phyloP scores from a whole-genome alignment of 1,140 invertebrate genomes.

The Eufriesea mexicana region DNA sequence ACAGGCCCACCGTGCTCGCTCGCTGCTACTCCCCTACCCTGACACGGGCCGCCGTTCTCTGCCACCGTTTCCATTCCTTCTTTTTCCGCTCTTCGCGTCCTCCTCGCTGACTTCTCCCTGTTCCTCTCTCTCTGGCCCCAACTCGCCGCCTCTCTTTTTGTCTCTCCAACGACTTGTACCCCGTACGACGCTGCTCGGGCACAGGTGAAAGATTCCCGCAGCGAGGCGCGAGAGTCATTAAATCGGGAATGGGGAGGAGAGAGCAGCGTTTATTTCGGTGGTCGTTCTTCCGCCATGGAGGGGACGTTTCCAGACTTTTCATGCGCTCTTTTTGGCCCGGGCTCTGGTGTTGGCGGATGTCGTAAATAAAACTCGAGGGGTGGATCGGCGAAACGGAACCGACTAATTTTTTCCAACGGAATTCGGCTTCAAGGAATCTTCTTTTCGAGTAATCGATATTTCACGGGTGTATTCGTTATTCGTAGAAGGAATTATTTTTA shows the following conservation, averaged over 20 bases:
- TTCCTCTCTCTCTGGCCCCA: background rate
- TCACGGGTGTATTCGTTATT: too few species aligned
- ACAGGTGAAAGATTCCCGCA: slow-evolving; percentile 61
- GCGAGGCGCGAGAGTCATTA: slow-evolving; percentile 43
- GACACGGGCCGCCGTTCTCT: slow-evolving; percentile 22
- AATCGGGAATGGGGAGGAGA: slow-evolving; percentile 4
- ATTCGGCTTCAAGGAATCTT: background rate
- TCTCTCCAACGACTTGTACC: background rate
- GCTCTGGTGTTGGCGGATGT: background rate
- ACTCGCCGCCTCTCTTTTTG: background rate
- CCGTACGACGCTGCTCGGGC: background rate
- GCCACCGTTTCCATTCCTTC: slow-evolving; percentile 48
- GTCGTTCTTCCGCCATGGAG: slow-evolving; percentile 18
- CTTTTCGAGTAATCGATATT: too few species aligned
- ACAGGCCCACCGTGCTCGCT: slow-evolving; percentile 60
- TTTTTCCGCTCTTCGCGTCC: slow-evolving; percentile 29
- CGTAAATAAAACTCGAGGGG: slow-evolving; percentile 3
- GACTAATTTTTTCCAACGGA: background rate
- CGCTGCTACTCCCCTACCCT: slow-evolving; percentile 44
- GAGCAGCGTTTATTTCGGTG: slow-evolving; percentile 37
- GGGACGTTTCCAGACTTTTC: background rate
- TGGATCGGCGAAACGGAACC: fast-evolving
- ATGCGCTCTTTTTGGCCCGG: background rate
- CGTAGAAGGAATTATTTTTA: too few species aligned
- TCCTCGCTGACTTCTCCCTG: background rate